phyloP scores from a whole-genome alignment of 2,888 invertebrate genomes.

The Lepidochrysops patricia region DNA sequence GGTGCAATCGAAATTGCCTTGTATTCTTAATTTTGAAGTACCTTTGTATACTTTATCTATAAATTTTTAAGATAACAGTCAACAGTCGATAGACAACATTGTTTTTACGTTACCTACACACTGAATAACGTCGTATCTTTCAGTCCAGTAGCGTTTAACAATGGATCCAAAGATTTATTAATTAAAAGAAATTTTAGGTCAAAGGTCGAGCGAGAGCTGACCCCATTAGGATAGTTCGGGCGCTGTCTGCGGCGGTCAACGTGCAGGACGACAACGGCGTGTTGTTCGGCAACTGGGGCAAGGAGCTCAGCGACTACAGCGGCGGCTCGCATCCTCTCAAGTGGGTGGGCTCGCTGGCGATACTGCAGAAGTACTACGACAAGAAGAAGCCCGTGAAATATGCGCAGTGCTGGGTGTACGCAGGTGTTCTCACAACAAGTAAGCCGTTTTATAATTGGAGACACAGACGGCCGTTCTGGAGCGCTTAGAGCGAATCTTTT shows the following conservation, averaged over 20 bases:
- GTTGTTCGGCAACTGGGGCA: constrained; percentile 90
- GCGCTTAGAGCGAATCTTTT: neutral
- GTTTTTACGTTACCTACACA: no score
- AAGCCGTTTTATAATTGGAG: constrained; percentile 30
- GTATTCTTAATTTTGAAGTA: no score
- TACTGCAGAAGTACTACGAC: constrained; percentile 87
- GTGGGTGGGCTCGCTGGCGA: constrained; percentile 92
- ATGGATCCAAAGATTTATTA: neutral
- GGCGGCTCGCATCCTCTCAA: constrained; percentile 91
- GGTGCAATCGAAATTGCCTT: no score
- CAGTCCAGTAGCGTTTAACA: neutral
- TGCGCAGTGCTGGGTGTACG: constrained; percentile 97
- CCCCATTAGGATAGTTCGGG: constrained; percentile 83
- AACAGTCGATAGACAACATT: no score
- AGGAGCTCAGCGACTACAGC: constrained; percentile 86
- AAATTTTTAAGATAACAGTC: no score
- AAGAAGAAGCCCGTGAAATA: constrained; percentile 92
- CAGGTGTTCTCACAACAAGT: constrained; percentile 91
- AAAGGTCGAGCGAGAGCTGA: constrained; percentile 80
- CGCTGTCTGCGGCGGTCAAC: constrained; percentile 91
- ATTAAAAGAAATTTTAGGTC: constrained; percentile 34
- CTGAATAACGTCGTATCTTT: neutral
- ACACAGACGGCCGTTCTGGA: neutral
- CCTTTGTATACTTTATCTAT: no score
- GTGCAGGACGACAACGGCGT: constrained; percentile 91